phyloP scores from a whole-genome alignment of 2,888 invertebrate species.

The Drosophila siamana region DNA sequence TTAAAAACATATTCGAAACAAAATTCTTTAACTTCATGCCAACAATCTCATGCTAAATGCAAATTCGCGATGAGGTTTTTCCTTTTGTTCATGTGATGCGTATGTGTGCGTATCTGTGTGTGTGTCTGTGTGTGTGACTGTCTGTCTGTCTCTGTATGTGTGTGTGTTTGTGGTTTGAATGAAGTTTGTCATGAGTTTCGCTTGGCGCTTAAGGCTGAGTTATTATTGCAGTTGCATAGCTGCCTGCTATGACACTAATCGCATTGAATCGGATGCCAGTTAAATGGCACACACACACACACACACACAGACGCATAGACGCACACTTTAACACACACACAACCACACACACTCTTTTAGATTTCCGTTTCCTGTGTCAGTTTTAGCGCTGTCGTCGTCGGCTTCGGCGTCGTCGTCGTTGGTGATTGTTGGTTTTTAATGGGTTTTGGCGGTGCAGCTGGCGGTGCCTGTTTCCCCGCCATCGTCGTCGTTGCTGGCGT shows the following conservation, averaged over 20 bases:
- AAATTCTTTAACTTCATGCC: slow-evolving; percentile 53
- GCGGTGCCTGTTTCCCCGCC: slow-evolving; percentile 22
- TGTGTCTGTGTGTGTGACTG: slow-evolving; percentile 6
- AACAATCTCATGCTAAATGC: slow-evolving; percentile 47
- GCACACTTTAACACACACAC: slow-evolving; percentile 19
- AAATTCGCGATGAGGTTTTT: slow-evolving; percentile 19
- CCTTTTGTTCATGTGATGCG: slow-evolving; percentile 11
- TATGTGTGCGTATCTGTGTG: slow-evolving; percentile 11
- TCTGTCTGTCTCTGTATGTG: not conserved
- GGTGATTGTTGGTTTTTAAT: slow-evolving; percentile 20
- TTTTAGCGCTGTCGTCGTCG: slow-evolving; percentile 45
- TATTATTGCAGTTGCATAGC: slow-evolving; percentile 32
- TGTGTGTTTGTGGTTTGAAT: slow-evolving; percentile 16
- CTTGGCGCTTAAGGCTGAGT: slow-evolving; percentile 27
- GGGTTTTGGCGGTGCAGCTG: slow-evolving; percentile 39
- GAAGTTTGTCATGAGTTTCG: slow-evolving; percentile 48
- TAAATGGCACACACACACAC: slow-evolving; percentile 28
- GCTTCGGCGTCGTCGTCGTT: slow-evolving; percentile 19
- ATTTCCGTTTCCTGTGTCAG: slow-evolving; percentile 84
- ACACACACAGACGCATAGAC: too few species aligned
- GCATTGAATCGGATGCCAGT: slow-evolving; percentile 11
- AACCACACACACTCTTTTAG: slow-evolving; percentile 52
- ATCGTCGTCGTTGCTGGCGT: slow-evolving; percentile 9
- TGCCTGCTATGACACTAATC: slow-evolving; percentile 40
- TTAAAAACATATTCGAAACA: slow-evolving; percentile 50